Percentiles rank a stretch among this genome's conserved stretches.
Evolutionary conservation across 2,888 invertebrate genomes (phyloP).

Genomic region (Incurvaria masculella): DNA sequence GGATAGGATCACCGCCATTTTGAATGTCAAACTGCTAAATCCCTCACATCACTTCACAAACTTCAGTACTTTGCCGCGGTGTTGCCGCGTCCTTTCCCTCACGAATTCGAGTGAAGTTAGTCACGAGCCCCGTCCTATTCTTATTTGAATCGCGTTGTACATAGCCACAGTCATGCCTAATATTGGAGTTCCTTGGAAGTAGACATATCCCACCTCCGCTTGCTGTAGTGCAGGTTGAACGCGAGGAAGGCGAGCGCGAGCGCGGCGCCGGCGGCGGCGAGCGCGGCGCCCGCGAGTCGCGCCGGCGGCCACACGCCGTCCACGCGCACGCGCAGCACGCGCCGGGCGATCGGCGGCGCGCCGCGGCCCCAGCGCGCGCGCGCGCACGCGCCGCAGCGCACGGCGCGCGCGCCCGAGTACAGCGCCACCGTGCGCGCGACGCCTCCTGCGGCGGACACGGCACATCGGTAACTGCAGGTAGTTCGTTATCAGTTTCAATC

Average conservation of each 20-base stretch:
- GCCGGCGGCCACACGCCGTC: constrained; percentile 76
- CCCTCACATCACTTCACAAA: too few species aligned
- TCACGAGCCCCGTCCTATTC: too few species aligned
- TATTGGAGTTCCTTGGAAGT: too few species aligned
- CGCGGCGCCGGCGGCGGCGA: constrained; percentile 72
- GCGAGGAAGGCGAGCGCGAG: constrained; percentile 72
- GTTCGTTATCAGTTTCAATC: too few species aligned
- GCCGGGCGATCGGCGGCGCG: constrained; percentile 74
- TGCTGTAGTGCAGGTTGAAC: constrained; percentile 80
- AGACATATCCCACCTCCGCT: constrained; percentile 81
- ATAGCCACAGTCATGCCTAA: too few species aligned
- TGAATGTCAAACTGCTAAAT: too few species aligned
- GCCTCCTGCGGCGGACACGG: constrained; percentile 65
- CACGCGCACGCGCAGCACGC: constrained; percentile 70
- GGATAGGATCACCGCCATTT: too few species aligned
- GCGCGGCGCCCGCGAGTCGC: constrained; percentile 67
- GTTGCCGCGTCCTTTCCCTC: too few species aligned
- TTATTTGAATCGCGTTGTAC: too few species aligned
- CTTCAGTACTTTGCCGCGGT: too few species aligned
- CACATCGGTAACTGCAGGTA: too few species aligned
- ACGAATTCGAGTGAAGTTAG: too few species aligned
- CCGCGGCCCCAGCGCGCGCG: constrained; percentile 65
- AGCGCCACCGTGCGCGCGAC: constrained; percentile 69
- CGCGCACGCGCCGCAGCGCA: constrained; percentile 65
- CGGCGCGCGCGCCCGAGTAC: constrained; percentile 58